Base-by-base conservation (phyloP, 2,888 invertebrate species). In the Cerastis rubricosa region DNA sequence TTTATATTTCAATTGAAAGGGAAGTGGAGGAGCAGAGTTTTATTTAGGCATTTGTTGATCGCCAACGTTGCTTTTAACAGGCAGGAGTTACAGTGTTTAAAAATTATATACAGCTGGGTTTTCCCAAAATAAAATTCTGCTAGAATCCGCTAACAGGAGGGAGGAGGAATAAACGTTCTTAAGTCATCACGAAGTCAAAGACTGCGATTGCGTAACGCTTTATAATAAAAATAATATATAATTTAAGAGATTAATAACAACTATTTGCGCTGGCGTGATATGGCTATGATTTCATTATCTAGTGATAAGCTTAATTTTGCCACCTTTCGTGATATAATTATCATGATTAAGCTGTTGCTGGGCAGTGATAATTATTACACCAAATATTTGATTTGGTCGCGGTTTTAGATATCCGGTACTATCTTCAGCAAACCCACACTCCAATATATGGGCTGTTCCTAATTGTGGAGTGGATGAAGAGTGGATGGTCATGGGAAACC, bases 201-300 rank as follows among this genome's bases (percentile, higher is more conserved):
- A 5, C 4, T 40, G 2, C 40, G 8, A 66, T 35, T 29, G 49
- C 14, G 47, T 65, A 69, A 54, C 25, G 35, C 40, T 67, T 54
- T 11, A 29, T 35, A 49, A 54, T 47, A n/a, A 69, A 19, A 66
- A 70, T 51, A 57, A 51, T 6, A 35, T 11, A 17, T 67, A 47
- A 49, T 64, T 29, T 40, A 19, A 72, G 49, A 70, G 29, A 76
- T 81, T 69, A 72, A 17, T n/a, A 43, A 67, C 5, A 72, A 35
- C 14, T 65, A 64, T 82, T 82, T 67, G 63, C 43, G 35, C 17
- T 35, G 17, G 40, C 59, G 3, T 68, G 57, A 75, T 81, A 72
- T 22, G 14, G 47, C n/a, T 49, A 35, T 43, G 51, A 75, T 68
- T 72, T 57, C 11, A 7, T 67, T 85, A 85, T 85, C 61, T 71